Conservation (phyloP, 2,113 vertebrate species). For the Mirounga angustirostris region DNA sequence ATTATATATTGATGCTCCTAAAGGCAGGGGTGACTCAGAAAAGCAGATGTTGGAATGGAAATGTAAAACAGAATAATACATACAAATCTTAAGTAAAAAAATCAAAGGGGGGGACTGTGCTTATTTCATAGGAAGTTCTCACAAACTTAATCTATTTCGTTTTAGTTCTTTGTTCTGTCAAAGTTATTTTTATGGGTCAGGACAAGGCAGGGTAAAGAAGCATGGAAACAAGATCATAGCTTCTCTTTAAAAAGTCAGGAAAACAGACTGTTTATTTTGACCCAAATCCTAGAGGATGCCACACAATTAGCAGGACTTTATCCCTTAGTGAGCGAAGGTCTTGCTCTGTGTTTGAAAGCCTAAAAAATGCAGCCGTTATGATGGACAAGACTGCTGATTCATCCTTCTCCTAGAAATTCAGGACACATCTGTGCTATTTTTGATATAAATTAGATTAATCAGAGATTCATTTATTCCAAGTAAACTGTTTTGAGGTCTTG, state of each 20-base stretch:
- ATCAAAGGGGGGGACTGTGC: not conserved
- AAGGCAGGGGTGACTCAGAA: not conserved
- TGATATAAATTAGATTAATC: constrained; percentile 55
- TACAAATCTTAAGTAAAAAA: not conserved
- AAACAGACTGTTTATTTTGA: not conserved
- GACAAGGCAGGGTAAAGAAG: constrained; percentile 25
- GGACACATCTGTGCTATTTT: not conserved
- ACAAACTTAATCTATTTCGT: constrained; percentile 32
- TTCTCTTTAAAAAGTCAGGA: not conserved
- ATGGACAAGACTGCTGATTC: not conserved
- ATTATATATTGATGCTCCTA: not conserved
- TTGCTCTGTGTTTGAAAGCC: not conserved
- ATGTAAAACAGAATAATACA: not conserved
- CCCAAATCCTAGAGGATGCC: not conserved
- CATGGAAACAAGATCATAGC: not conserved
- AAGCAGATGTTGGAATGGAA: not conserved
- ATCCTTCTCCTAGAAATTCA: constrained; percentile 42
- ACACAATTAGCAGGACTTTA: not conserved
- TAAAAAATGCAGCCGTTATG: not conserved
- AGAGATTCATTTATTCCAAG: constrained; percentile 51
- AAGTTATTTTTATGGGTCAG: constrained; percentile 57
- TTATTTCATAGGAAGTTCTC: not conserved
- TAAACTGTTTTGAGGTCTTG: not conserved
- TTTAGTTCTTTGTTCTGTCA: constrained; percentile 58
- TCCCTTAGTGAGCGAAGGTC: not conserved